Percentiles rank a stretch among this genome's conserved stretches.
phyloP scores from a whole-genome alignment of 2,113 vertebrate genomes.

The Gallinago jamesoni region DNA sequence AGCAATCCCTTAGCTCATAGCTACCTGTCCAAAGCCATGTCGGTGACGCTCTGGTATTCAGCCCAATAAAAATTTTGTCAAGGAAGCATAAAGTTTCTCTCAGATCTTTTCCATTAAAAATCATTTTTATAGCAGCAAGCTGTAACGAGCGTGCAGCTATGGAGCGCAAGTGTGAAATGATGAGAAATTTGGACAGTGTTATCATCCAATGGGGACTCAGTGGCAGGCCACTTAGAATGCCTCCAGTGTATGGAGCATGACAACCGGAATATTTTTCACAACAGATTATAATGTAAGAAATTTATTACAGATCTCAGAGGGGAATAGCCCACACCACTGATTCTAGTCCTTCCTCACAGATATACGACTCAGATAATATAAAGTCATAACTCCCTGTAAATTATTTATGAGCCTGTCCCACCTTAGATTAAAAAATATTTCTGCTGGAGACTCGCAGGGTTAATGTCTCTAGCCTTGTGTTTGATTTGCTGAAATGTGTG shows the following conservation, averaged over 20 bases:
- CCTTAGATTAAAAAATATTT: conserved; percentile 40
- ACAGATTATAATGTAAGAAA: conserved; percentile 30
- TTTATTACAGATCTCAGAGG: conserved; percentile 13
- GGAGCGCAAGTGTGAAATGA: conserved; percentile 48
- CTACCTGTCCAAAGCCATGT: conserved; percentile 31
- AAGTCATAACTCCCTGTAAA: conserved; percentile 40
- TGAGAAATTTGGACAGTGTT: conserved; percentile 40
- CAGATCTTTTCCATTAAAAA: conserved; percentile 40
- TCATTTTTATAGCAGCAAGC: conserved; percentile 45
- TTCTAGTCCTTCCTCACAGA: background rate
- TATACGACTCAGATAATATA: conserved; percentile 31
- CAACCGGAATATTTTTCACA: background rate
- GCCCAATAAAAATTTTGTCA: conserved; percentile 57
- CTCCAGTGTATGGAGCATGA: background rate
- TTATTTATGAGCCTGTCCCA: conserved; percentile 41
- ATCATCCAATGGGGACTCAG: conserved; percentile 44
- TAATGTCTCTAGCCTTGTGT: conserved; percentile 27
- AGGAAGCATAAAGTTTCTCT: conserved; percentile 52
- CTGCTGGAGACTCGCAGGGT: background rate
- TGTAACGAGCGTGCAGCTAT: background rate
- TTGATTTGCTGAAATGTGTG: background rate
- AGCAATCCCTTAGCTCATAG: conserved; percentile 31
- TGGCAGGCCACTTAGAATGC: conserved; percentile 47
- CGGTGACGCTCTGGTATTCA: conserved; percentile 38
- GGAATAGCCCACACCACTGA: background rate